Base-by-base conservation (phyloP, 2,888 invertebrate genomes). In the Oligia latruncula region DNA sequence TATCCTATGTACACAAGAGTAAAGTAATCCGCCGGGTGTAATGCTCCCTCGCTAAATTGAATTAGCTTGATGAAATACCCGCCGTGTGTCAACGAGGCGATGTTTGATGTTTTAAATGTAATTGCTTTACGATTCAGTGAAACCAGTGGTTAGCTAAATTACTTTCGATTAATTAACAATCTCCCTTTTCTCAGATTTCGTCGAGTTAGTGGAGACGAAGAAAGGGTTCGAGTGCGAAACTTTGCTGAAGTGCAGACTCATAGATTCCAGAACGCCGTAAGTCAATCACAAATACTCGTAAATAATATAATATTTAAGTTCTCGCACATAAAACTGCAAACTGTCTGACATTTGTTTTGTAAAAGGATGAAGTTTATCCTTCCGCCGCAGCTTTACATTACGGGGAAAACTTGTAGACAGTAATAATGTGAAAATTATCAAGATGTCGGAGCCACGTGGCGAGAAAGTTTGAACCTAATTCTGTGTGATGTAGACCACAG, bases 241-340 rank as follows among this genome's bases (percentile, higher is more conserved):
- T 81, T 90, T 92, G 76, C 81, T 93, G 80, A 90, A 92, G 83
- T 94, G 93, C 85, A 86, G 90, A 85, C 90, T 90, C 82, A 88
- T 90, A 80, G 88, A 90, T 82, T 88, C 91, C 81, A 87, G 86
- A 58, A 85, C 82, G 74, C 87, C 83, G 95, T 95, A 92, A 94
- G 95, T 94, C 90, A 90, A 91, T 89, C 82, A 64, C n/a, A 72
- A 73, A 81, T 78, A 71, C 77, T 74, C 71, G 65, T 87, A 81
- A 87, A 88, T 72, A 83, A 83, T 84, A 82, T 85, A 71, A 84
- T 81, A 86, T 87, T 83, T 85, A 77, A 87, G 74, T 85, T 77
- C 75, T 87, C 77, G 55, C 81, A 82, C 85, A 89, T 87, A 89
- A 88, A 87, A 87, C 77, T 77, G 70, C 74, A 77, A 81, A 85